Evolutionary conservation across 2,888 invertebrate genomes (phyloP), one percentile per base, ranked within the genome.

Genomic region (Lithophane leautieri): DNA sequence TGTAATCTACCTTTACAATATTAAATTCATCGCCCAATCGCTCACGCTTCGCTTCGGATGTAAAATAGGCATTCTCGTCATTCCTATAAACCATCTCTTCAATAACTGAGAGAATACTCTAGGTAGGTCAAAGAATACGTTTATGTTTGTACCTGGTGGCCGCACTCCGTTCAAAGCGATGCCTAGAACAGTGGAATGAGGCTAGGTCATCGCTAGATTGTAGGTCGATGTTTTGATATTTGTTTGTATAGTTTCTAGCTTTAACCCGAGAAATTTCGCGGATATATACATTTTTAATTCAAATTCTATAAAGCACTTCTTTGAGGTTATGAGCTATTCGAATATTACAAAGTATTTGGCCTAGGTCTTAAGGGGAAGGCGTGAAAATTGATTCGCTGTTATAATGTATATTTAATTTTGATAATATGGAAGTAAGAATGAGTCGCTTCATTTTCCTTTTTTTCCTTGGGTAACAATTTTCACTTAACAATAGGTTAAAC

Each of bases 131-230:
- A 70, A 61, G 25, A 42, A 58, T 69, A 47, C 22, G 52, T 42
- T 65, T 60, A 34, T 66, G 61, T 81, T 81, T 76, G 68, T 58
- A 61, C 42, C 28, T n/a, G 16, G 16, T 81, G 58, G 77, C 77
- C 77, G 82, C 82, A 81, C 82, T 62, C 25, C 52, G 76, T 62
- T 76, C 76, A 82, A 84, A 82, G 85, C 85, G 56, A 58, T 69
- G 67, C 54, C 65, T 56, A 44, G 63, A 40, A 70, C 47, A 56
- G 42, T 47, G 71, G 69, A 81, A 81, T 81, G 71, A 8, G 77
- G 82, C 52, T 72, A 82, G 85, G 65, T 81, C 82, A 78, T 50
- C 40, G 54, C 40, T 47, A 66, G 60, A 71, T 71, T 71, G 68
- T 60, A 19, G 19, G 65, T 16, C 50, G n/a, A 67, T 61, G 72